Evolutionary conservation across 2,888 invertebrate species (phyloP).

Genomic region (Ochlodes sylvanus): DNA sequence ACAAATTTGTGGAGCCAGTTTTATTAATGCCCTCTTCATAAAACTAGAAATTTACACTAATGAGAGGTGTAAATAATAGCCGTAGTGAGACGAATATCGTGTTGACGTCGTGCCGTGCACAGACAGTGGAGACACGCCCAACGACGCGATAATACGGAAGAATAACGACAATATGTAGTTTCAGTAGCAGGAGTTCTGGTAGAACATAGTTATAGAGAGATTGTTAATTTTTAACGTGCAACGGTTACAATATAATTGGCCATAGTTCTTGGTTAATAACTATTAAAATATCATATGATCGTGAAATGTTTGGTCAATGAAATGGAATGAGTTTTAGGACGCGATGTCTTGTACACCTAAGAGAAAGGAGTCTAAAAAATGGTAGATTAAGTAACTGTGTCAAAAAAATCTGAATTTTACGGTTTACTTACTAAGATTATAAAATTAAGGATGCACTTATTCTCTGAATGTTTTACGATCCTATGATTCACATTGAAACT

Average conservation of each 20-base stretch:
- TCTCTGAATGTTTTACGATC: neutral
- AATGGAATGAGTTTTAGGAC: neutral
- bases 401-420: no score
- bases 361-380: no score
- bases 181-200: constrained; percentile 13
- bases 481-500: no score
- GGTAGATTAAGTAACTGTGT: no score
- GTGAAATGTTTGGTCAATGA: neutral
- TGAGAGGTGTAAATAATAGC: no score
- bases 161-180: constrained; percentile 15
- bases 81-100: no score
- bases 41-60: no score
- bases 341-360: no score
- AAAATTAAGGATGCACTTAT: no score
- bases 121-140: neutral
- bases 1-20: no score
- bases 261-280: neutral
- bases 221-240: neutral
- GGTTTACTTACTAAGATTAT: no score
- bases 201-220: constrained; percentile 7
- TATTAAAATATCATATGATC: neutral
- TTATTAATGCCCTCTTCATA: no score
- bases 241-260: neutral
- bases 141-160: neutral
- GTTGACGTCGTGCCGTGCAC: neutral